phyloP scores from a whole-genome alignment of 2,888 invertebrate species.

The Cremastobaeus sp. region DNA sequence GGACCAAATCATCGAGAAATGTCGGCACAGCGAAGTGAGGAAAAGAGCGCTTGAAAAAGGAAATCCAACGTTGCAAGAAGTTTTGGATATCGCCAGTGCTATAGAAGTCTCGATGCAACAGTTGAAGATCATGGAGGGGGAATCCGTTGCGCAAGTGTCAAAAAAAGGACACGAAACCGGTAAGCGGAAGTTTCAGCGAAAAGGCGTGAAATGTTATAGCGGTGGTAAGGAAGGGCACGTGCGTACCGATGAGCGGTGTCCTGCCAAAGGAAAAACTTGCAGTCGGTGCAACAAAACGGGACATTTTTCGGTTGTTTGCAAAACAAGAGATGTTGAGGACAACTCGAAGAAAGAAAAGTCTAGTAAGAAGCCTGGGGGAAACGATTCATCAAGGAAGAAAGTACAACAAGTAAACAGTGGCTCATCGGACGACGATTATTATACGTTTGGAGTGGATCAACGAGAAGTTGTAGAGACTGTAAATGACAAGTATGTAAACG shows the following conservation, averaged over 20 bases:
- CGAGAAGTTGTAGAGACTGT: not conserved
- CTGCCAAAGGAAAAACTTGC: constrained; percentile 63
- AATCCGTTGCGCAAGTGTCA: too few species aligned
- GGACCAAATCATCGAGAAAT: constrained; percentile 53
- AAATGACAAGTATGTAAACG: not conserved
- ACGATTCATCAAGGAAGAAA: not conserved
- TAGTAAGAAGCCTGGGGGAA: too few species aligned
- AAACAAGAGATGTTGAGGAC: constrained; percentile 23
- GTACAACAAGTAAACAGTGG: not conserved
- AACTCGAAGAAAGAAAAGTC: not conserved
- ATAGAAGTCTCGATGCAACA: constrained; percentile 48
- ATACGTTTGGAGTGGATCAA: not conserved
- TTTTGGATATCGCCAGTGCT: not conserved
- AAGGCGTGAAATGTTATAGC: constrained; percentile 42
- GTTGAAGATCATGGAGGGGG: constrained; percentile 17
- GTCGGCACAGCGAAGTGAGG: constrained; percentile 54
- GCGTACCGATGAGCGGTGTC: constrained; percentile 56
- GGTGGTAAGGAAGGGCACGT: constrained; percentile 56
- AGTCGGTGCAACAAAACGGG: constrained; percentile 60
- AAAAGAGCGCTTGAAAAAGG: constrained; percentile 16
- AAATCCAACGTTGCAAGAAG: not conserved
- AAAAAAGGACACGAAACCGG: too few species aligned
- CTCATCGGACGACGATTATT: not conserved
- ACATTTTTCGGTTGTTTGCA: constrained; percentile 62
- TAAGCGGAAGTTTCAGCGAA: too few species aligned